Base-by-base conservation (phyloP, 2,797 vertebrate genomes). In the Galaxias olidus region DNA sequence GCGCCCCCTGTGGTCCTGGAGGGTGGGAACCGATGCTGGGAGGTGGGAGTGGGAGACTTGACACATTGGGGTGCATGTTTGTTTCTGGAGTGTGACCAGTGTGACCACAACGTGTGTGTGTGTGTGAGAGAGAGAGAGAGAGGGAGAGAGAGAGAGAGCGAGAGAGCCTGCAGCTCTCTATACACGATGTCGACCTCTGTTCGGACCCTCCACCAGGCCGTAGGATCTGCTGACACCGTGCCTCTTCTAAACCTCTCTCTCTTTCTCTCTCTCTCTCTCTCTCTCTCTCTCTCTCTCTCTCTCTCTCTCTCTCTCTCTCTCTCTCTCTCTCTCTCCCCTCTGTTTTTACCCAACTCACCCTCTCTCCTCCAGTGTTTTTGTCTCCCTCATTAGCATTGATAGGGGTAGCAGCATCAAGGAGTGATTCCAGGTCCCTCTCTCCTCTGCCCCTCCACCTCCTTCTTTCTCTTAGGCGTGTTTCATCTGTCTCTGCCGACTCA, bases 211-310 rank as follows among this genome's bases (percentile, higher is more conserved):
- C 30, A 6, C 30, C 30, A 6, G 3, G 6, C 30, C 6, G 30
- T 30, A 30, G 30, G 30, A 66, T 80, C 61, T 80, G 76, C 76
- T 81, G 71, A 82, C 61, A 43, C 10, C 30, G 2, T 6, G 6
- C 30, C 30, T 6, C 30, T 30, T 30, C 30, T 30, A 30, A 30
- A 30, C 30, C 30, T 2, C 30, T 30, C 30, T 30, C 6, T 68
- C 70, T 77, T 71, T 64, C 63, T 85, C 77, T 75, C 50, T 62
- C 45, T 73, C 49, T 68, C 45, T 71, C 63, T 66, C 18, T 40
- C 54, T 19, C 53, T 10, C 46, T 49, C 49, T 30, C 10, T 40
- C 30, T 12, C 46, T 7, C 4, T 17, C n/a, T 19, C 54, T 41
- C 17, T 50, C 52, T 44, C 56, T 19, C 56, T 45, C 42, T 19